Base-by-base conservation (phyloP, 2,797 vertebrate genomes). In the Distichodus sexfasciatus region DNA sequence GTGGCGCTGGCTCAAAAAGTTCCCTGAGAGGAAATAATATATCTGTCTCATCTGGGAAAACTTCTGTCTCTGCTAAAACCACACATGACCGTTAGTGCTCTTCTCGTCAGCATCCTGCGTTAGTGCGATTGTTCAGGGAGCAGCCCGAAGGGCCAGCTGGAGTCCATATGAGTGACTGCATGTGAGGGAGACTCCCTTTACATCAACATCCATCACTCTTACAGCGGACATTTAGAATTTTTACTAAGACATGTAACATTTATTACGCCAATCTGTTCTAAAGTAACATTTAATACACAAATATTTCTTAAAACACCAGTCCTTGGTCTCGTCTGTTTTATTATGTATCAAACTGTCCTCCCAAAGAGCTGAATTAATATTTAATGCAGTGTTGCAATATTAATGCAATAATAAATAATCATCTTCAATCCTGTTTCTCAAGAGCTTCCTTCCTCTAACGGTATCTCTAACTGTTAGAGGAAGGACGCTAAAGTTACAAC, bases 181-280 rank as follows among this genome's bases (percentile, higher is more conserved):
- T 66, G 17, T 69, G 8, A 31, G 35, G 58, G 72, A 76, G 38
- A 8, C 73, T 48, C 78, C 78, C 70, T 65, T 77, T 72, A 69
- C 26, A 74, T 72, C 35, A 80, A 77, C 66, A 77, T 14, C 50
- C 38, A 43, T 51, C 58, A 24, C 62, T 68, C 57, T 38, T 70
- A 58, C 54, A 54, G 29, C 19, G n/a, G 14, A 26, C 36, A 19
- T 38, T 53, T 53, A 43, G 14, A 28, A 21, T 43, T 17, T 3
- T 51, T 15, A 28, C n/a, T 31, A 33, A 17, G 4, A 14, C 4
- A 11, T 12, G 35, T 43, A 33, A 31, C 6, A 57, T 36, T 55
- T 54, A 54, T 33, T 21, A 33, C 51, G 2, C 29, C 10, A 12
- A 38, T 14, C 10, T 19, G 10, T 1, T 46, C 3, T 19, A 19